These are phyloP conservation scores for Notechis scutatus DNA, from an alignment of 2,113 vertebrate species.

Conservation along the genomic window DNA sequence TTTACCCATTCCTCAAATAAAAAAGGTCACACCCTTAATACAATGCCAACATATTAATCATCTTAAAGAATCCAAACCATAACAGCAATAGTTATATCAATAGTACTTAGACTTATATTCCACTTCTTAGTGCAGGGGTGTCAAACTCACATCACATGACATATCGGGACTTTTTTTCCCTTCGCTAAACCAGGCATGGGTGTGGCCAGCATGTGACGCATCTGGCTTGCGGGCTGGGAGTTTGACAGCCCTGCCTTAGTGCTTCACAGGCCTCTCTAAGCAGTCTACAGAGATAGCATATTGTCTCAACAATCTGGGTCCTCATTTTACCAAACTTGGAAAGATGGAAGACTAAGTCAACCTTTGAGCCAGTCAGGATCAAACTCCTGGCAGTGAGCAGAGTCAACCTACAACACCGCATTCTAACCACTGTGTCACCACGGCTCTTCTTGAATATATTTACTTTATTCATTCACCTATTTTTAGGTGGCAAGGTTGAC, in stretches of 20 bases:
- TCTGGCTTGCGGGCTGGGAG: too few species aligned
- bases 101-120: neutral
- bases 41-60: neutral
- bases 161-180: too few species aligned
- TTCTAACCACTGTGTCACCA: neutral
- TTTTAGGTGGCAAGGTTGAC: neutral
- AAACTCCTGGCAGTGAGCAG: neutral
- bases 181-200: too few species aligned
- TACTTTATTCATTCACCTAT: neutral
- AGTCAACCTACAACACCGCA: neutral
- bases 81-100: neutral
- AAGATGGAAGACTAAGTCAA: neutral
- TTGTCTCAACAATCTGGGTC: neutral
- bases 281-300: neutral
- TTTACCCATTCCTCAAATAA: neutral
- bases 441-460: neutral
- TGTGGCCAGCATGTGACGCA: too few species aligned
- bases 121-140: neutral
- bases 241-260: too few species aligned
- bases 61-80: neutral
- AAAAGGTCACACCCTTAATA: neutral
- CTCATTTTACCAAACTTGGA: neutral
- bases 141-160: too few species aligned
- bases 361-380: neutral
- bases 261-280: neutral